Evolutionary conservation across 2,888 invertebrate species (phyloP), one percentile per base, ranked within the genome.

Genomic region (Atherix ibis): DNA sequence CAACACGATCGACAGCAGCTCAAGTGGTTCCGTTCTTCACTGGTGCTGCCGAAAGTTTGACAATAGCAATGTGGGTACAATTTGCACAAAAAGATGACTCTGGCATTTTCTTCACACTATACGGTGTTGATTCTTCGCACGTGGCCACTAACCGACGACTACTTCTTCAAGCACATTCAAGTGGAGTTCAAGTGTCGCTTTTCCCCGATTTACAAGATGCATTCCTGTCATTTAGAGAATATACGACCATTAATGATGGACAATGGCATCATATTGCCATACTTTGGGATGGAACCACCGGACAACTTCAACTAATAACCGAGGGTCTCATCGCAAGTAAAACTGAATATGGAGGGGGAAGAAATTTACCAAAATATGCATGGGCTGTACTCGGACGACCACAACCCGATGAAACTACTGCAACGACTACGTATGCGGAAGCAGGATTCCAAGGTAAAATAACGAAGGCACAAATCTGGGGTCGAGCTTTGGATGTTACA

Each of bases 251-350:
- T 14, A 94, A 92, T 51, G 92, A 94, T 51, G 92, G 91, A 4
- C 88, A 88, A 53, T 94, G 94, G 94, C 92, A 94, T 65, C 91
- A 92, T 51, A 76, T 92, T 18, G 88, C 89, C 25, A 70, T 95
- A 34, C 81, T 89, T n/a, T 94, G 94, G 92, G 82, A 88, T 51
- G 87, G 91, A 25, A 76, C 78, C 35, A 81, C 82, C 4, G 91
- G 91, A 14, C 79, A 82, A 54, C 64, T 94, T 28, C 84, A 84
- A 35, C 67, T 95, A 16, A 84, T 92, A 32, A 92, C 92, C n/a
- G 92, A 95, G 67, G 91, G 92, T 27, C 70, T 94, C 31, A 88
- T 94, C 43, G 88, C 92, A 18, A 92, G 88, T 56, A 87, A 85
- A 58, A 74, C 85, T 42, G 84, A 83, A 58, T 85, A 84, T 40